Percentiles rank a stretch among this genome's conserved stretches.
phyloP scores from a whole-genome alignment of 2,113 vertebrate species.

The Herpetotheres cachinnans region DNA sequence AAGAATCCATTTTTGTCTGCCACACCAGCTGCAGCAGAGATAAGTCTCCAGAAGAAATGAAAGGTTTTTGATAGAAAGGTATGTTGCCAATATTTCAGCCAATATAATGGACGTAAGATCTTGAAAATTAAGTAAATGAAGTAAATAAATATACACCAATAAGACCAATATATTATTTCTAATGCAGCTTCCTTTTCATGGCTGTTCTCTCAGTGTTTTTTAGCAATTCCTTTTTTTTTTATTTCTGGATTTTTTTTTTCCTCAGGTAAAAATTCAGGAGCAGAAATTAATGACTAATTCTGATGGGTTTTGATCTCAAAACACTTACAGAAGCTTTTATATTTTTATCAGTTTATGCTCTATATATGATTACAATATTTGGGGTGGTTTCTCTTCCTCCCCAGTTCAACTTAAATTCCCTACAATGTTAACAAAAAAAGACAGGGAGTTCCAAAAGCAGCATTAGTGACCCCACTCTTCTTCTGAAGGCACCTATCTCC shows the following conservation, averaged over 20 bases:
- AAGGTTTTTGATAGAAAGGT: not conserved
- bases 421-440: not conserved
- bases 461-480: not conserved
- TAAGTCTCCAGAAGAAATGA: not conserved
- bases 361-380: not conserved
- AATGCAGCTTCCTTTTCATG: not conserved
- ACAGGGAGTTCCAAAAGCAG: not conserved
- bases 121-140: not conserved
- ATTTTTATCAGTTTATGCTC: not conserved
- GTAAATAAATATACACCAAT: not conserved
- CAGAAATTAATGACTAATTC: not conserved
- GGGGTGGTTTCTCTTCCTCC: not conserved
- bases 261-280: not conserved
- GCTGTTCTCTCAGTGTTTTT: not conserved
- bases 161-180: not conserved
- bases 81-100: not conserved
- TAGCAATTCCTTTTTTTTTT: not conserved
- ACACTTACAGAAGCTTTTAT: not conserved
- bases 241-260: not conserved
- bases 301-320: not conserved
- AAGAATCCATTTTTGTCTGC: not conserved
- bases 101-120: fast-evolving
- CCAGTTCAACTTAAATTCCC: not conserved
- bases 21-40: not conserved
- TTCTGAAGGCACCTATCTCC: not conserved